Evolutionary conservation across 2,888 invertebrate genomes (phyloP).

Genomic region (Limnephilus lunatus): DNA sequence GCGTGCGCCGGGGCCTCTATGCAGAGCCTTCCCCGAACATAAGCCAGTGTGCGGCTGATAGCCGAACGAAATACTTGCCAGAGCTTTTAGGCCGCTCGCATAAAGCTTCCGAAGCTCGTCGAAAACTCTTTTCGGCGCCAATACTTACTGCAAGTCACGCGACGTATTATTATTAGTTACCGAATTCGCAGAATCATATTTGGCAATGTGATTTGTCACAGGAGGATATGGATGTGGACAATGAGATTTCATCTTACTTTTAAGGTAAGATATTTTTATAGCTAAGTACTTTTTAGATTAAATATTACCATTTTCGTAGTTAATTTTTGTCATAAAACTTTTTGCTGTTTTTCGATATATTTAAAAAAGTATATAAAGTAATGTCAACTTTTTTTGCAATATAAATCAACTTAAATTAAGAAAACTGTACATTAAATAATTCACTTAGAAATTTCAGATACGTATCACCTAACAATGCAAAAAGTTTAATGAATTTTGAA

Average conservation of each 20-base stretch:
- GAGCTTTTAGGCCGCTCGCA: not conserved
- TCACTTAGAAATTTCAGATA: not conserved
- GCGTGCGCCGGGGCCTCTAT: constrained; percentile 53
- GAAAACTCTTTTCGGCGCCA: constrained; percentile 41
- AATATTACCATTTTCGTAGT: not conserved
- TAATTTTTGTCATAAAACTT: not conserved
- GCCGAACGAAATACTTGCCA: constrained; percentile 38
- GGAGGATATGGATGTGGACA: constrained; percentile 38
- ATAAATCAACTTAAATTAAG: not conserved
- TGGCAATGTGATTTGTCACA: constrained; percentile 57
- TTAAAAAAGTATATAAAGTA: not conserved
- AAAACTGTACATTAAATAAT: not conserved
- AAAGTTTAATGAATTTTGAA: not conserved
- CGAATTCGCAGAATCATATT: constrained; percentile 39
- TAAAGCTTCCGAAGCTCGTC: constrained; percentile 38
- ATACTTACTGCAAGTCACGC: constrained; percentile 49
- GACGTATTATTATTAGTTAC: constrained; percentile 48
- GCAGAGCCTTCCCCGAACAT: constrained; percentile 10
- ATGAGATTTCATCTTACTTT: constrained; percentile 28
- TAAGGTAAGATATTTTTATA: constrained; percentile 31
- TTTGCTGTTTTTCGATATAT: not conserved
- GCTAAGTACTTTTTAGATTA: not conserved
- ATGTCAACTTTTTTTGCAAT: not conserved
- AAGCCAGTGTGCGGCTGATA: constrained; percentile 50
- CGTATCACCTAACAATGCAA: not conserved